phyloP scores from a whole-genome alignment of 2,113 vertebrate species.

The Nycticryphes semicollaris region DNA sequence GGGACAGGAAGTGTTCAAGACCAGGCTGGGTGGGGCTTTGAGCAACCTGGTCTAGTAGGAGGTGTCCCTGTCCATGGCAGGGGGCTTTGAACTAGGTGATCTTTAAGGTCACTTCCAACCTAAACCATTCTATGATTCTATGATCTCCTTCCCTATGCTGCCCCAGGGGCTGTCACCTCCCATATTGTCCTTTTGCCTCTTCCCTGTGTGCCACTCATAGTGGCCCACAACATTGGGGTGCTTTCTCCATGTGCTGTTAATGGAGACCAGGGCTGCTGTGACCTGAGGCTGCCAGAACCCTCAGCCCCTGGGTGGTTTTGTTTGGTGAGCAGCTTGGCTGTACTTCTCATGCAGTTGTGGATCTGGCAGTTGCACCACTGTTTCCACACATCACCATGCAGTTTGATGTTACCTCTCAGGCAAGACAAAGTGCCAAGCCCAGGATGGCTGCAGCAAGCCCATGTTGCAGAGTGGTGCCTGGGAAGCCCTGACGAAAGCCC shows the following conservation, averaged over 20 bases:
- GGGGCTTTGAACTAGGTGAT: background rate
- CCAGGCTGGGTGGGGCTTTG: background rate
- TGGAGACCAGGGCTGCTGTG: rapidly evolving
- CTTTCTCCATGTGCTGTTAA: rapidly evolving
- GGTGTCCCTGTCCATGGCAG: background rate
- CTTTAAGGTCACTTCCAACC: background rate
- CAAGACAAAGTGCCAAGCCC: rapidly evolving
- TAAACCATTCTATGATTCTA: background rate
- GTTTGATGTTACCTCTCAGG: rapidly evolving
- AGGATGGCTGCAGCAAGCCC: background rate
- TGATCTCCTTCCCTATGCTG: background rate
- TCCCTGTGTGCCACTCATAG: rapidly evolving
- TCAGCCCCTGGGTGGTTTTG: background rate
- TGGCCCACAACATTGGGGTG: rapidly evolving
- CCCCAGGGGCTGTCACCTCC: background rate
- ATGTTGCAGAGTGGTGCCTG: rapidly evolving
- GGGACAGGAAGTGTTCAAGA: background rate
- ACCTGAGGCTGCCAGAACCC: rapidly evolving
- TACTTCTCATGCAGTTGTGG: background rate
- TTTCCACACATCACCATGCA: background rate
- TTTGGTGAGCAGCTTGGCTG: background rate
- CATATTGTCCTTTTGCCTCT: rapidly evolving
- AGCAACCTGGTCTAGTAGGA: background rate
- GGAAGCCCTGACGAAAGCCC: background rate
- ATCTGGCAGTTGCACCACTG: background rate